Evolutionary conservation across 2,888 invertebrate genomes (phyloP).

Genomic region (Antheraea assamensis): DNA sequence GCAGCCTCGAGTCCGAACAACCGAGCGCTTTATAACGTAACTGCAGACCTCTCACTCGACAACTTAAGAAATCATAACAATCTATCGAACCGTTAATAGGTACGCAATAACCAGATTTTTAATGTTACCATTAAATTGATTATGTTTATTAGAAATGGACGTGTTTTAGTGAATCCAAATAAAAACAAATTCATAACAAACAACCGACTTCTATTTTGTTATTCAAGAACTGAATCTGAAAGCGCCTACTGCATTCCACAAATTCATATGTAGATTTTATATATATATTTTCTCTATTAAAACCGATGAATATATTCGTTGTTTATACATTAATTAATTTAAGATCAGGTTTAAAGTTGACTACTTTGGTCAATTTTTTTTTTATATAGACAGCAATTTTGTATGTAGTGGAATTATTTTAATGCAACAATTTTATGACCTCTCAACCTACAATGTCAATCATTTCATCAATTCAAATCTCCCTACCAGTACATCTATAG

Average conservation of each 20-base stretch:
- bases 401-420: not conserved
- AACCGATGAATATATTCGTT: not conserved
- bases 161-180: not conserved
- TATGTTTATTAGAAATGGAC: not conserved
- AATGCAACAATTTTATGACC: no score
- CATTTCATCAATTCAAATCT: no score
- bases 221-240: not conserved
- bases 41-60: constrained; percentile 1
- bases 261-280: not conserved
- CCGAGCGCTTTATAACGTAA: not conserved
- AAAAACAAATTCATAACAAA: not conserved
- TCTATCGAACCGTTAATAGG: constrained; percentile 3
- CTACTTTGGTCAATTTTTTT: not conserved
- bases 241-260: not conserved
- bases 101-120: constrained; percentile 9
- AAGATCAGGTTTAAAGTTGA: not conserved
- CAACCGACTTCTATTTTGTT: not conserved
- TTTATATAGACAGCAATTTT: not conserved
- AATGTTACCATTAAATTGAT: not conserved
- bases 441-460: no score
- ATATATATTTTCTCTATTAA: not conserved
- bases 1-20: not conserved
- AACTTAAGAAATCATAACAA: constrained; percentile 12
- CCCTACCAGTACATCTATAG: no score
- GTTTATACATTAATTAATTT: not conserved